Evolutionary conservation across 2,113 vertebrate genomes (phyloP).

Genomic region (Labrus mixtus): DNA sequence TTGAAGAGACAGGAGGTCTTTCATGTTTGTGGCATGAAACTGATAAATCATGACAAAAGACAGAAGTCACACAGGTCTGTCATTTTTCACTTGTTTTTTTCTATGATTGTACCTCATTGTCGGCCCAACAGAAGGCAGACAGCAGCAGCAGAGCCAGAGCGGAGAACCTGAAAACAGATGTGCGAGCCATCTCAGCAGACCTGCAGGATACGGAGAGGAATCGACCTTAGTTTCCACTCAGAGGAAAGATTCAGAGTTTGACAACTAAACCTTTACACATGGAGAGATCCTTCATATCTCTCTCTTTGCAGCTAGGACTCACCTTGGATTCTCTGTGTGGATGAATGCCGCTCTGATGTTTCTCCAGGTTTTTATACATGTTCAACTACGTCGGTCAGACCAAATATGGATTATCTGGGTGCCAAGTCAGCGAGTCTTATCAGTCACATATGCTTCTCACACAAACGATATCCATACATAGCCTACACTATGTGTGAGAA

Average conservation of each 20-base stretch:
- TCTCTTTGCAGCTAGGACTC: not conserved
- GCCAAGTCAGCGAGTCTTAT: not conserved
- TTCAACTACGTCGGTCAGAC: not conserved
- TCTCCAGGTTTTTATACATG: conserved; percentile 11
- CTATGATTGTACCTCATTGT: conserved; percentile 31
- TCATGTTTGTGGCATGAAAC: no score
- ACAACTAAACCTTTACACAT: not conserved
- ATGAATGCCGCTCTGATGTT: not conserved
- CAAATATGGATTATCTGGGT: conserved; percentile 29
- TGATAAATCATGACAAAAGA: not conserved
- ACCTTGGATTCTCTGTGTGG: conserved; percentile 28
- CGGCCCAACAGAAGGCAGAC: conserved; percentile 51
- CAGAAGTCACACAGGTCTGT: not conserved
- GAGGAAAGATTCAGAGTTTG: not conserved
- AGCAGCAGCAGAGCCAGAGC: conserved; percentile 58
- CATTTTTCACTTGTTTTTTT: not conserved
- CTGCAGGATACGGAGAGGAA: conserved; percentile 33
- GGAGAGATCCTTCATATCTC: not conserved
- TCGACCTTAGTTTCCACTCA: not conserved
- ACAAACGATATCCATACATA: not conserved
- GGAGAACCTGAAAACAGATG: conserved; percentile 35
- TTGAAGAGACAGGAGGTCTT: no score
- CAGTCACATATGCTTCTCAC: not conserved
- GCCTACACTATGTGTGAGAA: not conserved
- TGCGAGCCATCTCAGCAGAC: conserved; percentile 30